Evolutionary conservation across 2,888 invertebrate species (phyloP), one percentile per base, ranked within the genome.

Genomic region (Acrobasis consociella): DNA sequence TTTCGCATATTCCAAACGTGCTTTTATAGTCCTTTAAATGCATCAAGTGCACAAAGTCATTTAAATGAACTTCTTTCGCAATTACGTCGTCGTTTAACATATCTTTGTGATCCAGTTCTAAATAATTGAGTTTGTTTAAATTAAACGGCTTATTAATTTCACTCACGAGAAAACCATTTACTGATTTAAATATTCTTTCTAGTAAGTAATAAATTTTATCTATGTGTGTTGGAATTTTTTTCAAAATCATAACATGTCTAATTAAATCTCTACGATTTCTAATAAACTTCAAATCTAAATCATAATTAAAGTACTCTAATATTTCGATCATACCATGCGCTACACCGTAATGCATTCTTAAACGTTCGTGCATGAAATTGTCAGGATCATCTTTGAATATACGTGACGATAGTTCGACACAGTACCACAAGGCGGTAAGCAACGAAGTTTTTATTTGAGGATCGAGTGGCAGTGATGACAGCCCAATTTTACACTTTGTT

Each of bases 371-470:
- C 11, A 9, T 46, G 62, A 70, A 81, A 52, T 73, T 58, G 63
- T 59, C 15, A 15, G 70, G 62, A 62, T 80, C 75, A 50, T 78
- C 38, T 73, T 81, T 79, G 59, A 80, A 81, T 62, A 82, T 69
- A 59, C 60, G 60, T 2, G 81, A 74, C 1, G 80, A 80, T 16
- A 81, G 17, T 58, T 80, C 80, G 22, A 80, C 72, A 63, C 78
- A 80, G 68, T 81, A 82, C 81, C 81, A 82, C 62, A 82, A 64
- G 5, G 81, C 81, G 64, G 78, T 73, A 9, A 64, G 72, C 62
- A 82, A 61, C 8, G 75, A 72, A 2, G 71, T 72, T 0, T 68
- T 70, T 49, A 66, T 62, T 64, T 67, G 67, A 63, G 81, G 81
- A 64, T 82, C 81, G 42, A 82, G 62, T 10, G 81, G 81, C 62